A percentile compares a stretch with the other conserved stretches of the same genome.
Conservation (phyloP, 1,140 invertebrate genomes). For the Magallana gigas region DNA sequence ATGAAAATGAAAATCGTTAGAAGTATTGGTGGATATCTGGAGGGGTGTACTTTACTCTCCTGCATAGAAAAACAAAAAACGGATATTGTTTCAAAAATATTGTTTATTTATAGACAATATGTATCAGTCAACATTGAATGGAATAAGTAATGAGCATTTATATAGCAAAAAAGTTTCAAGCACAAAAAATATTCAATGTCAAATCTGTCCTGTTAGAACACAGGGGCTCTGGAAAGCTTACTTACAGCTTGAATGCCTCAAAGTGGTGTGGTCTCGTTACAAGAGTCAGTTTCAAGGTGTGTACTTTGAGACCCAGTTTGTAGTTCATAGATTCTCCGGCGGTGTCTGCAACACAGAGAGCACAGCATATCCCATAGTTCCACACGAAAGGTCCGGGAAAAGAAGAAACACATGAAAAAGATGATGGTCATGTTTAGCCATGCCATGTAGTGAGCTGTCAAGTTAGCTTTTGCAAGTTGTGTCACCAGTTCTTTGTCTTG, state of each 20-base stretch:
- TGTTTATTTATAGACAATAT: too few relatives aligned
- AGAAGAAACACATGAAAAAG: slow-evolving; percentile 57
- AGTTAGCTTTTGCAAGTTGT: slow-evolving; percentile 45
- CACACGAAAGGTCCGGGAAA: slow-evolving; percentile 61
- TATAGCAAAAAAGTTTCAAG: too few relatives aligned
- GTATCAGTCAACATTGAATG: too few relatives aligned
- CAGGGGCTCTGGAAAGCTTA: not conserved
- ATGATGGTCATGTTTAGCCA: slow-evolving; percentile 49
- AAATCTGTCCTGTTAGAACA: too few relatives aligned
- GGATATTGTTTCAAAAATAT: too few relatives aligned
- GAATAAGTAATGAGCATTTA: too few relatives aligned
- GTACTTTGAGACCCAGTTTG: slow-evolving; percentile 54
- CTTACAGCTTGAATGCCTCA: slow-evolving; percentile 24
- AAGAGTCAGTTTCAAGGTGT: slow-evolving; percentile 40
- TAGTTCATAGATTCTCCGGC: slow-evolving; percentile 56
- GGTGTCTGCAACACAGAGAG: slow-evolving; percentile 44
- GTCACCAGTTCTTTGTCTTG: slow-evolving; percentile 55
- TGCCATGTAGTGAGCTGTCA: slow-evolving; percentile 50
- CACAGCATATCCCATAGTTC: slow-evolving; percentile 47
- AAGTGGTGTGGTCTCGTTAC: slow-evolving; percentile 54
- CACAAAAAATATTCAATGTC: too few relatives aligned
- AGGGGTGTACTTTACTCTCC: too few relatives aligned
- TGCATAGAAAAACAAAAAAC: too few relatives aligned
- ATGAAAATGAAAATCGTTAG: too few relatives aligned
- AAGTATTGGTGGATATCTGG: too few relatives aligned